phyloP scores from a whole-genome alignment of 2,888 invertebrate species.

The Himalopsyche japonica region DNA sequence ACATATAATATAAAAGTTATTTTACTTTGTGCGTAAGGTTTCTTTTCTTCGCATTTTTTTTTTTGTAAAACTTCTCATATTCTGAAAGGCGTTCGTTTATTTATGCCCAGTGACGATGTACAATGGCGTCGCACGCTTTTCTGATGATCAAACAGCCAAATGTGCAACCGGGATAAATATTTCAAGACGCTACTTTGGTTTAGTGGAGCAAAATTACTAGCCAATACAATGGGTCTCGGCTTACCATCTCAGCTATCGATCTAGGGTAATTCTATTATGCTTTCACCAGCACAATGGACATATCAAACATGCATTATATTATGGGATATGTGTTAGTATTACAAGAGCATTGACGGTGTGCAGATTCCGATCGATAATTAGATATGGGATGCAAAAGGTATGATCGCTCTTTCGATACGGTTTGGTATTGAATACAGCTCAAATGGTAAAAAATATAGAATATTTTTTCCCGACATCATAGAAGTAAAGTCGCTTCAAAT shows the following conservation, averaged over 20 bases:
- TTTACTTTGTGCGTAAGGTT: neutral
- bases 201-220: constrained; percentile 31
- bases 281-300: constrained; percentile 25
- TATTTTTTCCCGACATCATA: neutral
- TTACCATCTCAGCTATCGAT: constrained; percentile 34
- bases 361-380: constrained; percentile 24
- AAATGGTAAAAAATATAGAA: neutral
- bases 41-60: neutral
- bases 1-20: too few relatives aligned
- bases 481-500: neutral
- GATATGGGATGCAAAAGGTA: constrained; percentile 26
- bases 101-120: neutral
- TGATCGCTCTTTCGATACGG: constrained; percentile 35
- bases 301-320: constrained; percentile 31
- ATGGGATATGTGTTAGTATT: constrained; percentile 33
- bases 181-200: neutral
- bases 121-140: neutral
- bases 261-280: constrained; percentile 37
- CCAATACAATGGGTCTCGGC: constrained; percentile 29
- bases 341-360: constrained; percentile 23
- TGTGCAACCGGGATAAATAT: constrained; percentile 3
- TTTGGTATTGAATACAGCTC: constrained; percentile 20
- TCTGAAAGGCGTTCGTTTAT: neutral
- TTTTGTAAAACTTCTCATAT: neutral
- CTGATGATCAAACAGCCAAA: constrained; percentile 2